These are phyloP conservation scores for Drosophila orena DNA, from an alignment of 1,140 invertebrate genomes.

Conservation along the genomic window DNA sequence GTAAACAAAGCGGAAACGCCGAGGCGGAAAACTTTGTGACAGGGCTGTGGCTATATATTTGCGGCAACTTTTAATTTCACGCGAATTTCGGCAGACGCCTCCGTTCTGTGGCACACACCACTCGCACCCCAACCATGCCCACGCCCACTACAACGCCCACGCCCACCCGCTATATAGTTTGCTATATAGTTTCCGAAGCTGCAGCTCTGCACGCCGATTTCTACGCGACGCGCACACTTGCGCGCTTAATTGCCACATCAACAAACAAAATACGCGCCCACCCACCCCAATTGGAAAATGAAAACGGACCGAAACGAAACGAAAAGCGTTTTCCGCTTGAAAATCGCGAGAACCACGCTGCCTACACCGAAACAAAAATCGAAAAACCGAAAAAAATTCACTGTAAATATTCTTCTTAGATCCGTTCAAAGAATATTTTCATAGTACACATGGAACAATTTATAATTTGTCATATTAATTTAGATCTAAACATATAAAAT, in stretches of 20 bases:
- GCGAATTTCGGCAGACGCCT: slow-evolving; percentile 41
- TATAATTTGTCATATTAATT: too few species aligned
- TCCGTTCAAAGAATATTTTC: too few species aligned
- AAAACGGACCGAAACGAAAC: slow-evolving; percentile 29
- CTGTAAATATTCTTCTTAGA: too few species aligned
- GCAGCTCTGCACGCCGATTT: slow-evolving; percentile 42
- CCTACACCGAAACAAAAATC: slow-evolving; percentile 1
- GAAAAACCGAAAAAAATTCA: too few species aligned
- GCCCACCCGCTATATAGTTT: slow-evolving; percentile 5
- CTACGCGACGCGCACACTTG: slow-evolving; percentile 45
- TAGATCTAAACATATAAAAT: background rate
- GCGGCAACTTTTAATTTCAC: slow-evolving; percentile 66
- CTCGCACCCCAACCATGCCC: background rate
- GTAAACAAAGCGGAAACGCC: slow-evolving; percentile 48
- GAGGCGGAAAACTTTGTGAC: slow-evolving; percentile 66
- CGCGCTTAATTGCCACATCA: slow-evolving; percentile 56
- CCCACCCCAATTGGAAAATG: slow-evolving; percentile 22
- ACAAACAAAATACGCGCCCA: slow-evolving; percentile 43
- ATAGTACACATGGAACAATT: background rate
- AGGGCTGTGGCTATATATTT: slow-evolving; percentile 44
- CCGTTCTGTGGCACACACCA: too few species aligned
- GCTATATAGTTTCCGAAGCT: too few species aligned
- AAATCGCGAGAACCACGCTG: slow-evolving; percentile 13
- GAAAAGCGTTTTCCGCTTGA: slow-evolving; percentile 42
- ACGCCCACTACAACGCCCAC: too few species aligned